A percentile compares a stretch with the other conserved stretches of the same genome.
Conservation (phyloP, 2,888 invertebrate species). For the Drosophila buzzatii region DNA sequence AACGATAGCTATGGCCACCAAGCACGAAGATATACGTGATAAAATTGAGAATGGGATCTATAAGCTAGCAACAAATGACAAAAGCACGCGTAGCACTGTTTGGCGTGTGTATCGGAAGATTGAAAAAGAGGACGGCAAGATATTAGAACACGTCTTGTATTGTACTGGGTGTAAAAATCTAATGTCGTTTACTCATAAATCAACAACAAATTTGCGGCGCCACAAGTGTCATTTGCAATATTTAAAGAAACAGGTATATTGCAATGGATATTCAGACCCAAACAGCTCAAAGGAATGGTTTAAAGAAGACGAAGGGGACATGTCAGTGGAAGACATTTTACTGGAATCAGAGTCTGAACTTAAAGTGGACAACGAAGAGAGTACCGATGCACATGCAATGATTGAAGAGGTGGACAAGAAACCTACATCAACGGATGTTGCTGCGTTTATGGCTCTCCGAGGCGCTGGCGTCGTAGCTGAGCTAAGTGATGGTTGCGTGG, state of each 20-base stretch:
- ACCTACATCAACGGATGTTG: constrained; percentile 51
- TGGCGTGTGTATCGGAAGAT: constrained; percentile 66
- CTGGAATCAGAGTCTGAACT: constrained; percentile 40
- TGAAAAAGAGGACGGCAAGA: constrained; percentile 64
- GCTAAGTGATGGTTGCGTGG: not conserved
- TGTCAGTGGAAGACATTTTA: constrained; percentile 36
- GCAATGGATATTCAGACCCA: constrained; percentile 35
- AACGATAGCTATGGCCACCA: constrained; percentile 50
- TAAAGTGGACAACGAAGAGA: constrained; percentile 44
- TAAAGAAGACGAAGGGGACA: constrained; percentile 45
- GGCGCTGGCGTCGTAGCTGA: constrained; percentile 17
- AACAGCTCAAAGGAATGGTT: constrained; percentile 44
- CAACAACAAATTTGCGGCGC: constrained; percentile 65
- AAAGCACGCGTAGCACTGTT: constrained; percentile 66
- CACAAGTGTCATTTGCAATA: constrained; percentile 66
- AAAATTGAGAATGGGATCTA: constrained; percentile 65
- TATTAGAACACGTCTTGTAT: constrained; percentile 58
- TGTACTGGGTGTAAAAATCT: constrained; percentile 64
- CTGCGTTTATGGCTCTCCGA: constrained; percentile 47
- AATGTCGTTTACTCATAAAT: constrained; percentile 67
- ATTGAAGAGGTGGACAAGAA: constrained; percentile 57
- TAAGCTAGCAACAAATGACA: constrained; percentile 55
- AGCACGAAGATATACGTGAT: constrained; percentile 61
- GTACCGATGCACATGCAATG: constrained; percentile 16
- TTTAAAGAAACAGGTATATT: constrained; percentile 50